phyloP scores from a whole-genome alignment of 2,797 vertebrate genomes.

The Sebastes vulpes region DNA sequence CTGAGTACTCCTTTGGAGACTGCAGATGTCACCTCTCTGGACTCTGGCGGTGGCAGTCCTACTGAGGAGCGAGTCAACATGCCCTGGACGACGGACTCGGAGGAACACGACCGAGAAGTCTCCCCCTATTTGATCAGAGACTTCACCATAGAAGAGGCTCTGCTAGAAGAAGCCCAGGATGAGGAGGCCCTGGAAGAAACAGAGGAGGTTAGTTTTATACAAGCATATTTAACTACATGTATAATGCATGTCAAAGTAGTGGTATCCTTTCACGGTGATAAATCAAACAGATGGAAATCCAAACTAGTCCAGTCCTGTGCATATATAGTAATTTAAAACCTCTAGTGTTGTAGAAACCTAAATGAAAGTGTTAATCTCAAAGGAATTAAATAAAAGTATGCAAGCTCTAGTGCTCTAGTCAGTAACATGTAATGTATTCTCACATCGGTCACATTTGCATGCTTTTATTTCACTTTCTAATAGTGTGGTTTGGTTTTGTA shows the following conservation, averaged over 20 bases:
- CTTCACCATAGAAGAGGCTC: constrained; percentile 58
- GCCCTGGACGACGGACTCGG: constrained; percentile 62
- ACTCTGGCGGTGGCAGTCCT: constrained; percentile 52
- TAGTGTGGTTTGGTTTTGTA: neutral
- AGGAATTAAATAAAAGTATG: neutral
- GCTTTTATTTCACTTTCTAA: constrained; percentile 23
- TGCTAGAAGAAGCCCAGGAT: constrained; percentile 4
- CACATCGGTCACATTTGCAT: neutral
- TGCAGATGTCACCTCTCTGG: constrained; percentile 41
- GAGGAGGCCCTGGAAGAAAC: constrained; percentile 47
- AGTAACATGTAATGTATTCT: neutral
- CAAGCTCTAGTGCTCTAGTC: neutral
- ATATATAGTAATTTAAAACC: neutral
- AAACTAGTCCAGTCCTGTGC: neutral
- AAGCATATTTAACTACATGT: neutral
- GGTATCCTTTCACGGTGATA: neutral
- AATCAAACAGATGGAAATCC: neutral
- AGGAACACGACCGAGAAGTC: constrained; percentile 53
- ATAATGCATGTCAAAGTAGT: neutral
- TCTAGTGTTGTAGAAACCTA: neutral
- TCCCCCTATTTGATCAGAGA: constrained; percentile 34
- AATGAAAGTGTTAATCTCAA: neutral
- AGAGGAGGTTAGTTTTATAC: constrained; percentile 56
- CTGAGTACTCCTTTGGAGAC: constrained; percentile 38
- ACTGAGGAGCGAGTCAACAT: constrained; percentile 63